Base-by-base conservation (phyloP, 2,888 invertebrate genomes). In the Diploptera punctata region DNA sequence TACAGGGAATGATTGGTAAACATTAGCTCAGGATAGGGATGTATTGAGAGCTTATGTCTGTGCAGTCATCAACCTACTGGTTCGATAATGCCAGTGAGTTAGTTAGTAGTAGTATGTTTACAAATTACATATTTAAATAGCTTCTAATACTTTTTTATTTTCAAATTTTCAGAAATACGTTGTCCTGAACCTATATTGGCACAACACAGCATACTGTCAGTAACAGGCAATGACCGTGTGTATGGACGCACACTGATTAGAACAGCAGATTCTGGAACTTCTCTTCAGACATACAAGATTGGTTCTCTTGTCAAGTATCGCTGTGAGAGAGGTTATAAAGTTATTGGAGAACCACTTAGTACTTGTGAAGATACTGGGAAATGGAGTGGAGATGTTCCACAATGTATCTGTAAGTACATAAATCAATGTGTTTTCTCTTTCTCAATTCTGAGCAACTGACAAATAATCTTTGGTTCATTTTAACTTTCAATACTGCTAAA, bases 181-280 rank as follows among this genome's bases (percentile, higher is more conserved):
- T 97, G 97, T 79, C 87, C 91, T 0, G 95, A 95, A 78, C 96
- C 97, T 0, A 84, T 90, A 2, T 85, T 94, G 31, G 93, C 96
- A 0, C 90, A 92, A 31, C 94, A 95, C 81, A 93, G 95, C 75
- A 93, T 95, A 24, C 87, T 95, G 0, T 94, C 95, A 0, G 93
- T 96, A 38, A 95, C 95, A 0, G 94, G 95, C 68, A 97, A 96
- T 80, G 97, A 97, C 81, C 87, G 97, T 67, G 92, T 93, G 88
- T 94, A 95, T 80, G 94, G 94, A 0, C 87, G 94, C 29, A 94
- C 95, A 0, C 83, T 94, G 19, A 92, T 95, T 76, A 86, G 93
- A 49, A 94, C 94, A 0, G 84, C 89, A 0, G 93, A 92, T 67
- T 88, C 87, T 73, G 86, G 87, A 2, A 90, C 88, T 77, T 88